A percentile compares a stretch with the other conserved stretches of the same genome.
phyloP scores from a whole-genome alignment of 1,140 invertebrate species.

The Dolichoris vasculosae region DNA sequence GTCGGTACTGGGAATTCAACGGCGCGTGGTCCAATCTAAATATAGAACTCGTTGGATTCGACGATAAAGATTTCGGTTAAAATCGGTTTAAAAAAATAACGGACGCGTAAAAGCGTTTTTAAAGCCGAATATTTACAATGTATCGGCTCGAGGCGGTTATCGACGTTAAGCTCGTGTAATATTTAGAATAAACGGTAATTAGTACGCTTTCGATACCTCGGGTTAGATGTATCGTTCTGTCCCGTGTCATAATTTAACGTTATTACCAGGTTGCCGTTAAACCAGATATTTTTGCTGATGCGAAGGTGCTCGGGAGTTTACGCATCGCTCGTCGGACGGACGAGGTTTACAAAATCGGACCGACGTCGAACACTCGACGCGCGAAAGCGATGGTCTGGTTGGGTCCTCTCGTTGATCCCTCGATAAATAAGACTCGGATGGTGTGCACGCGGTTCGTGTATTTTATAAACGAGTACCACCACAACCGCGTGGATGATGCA shows the following conservation, averaged over 20 bases:
- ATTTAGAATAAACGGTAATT: not conserved
- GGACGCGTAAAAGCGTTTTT: too few relatives aligned
- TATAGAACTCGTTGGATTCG: not conserved
- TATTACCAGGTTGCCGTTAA: not conserved
- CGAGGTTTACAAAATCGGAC: not conserved
- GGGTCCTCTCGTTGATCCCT: slow-evolving; percentile 53
- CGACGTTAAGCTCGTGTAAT: too few relatives aligned
- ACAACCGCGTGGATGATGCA: slow-evolving; percentile 41
- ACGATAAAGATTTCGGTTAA: too few relatives aligned
- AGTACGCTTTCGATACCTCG: too few relatives aligned
- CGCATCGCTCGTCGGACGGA: not conserved
- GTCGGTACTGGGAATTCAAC: not conserved
- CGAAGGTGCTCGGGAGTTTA: not conserved
- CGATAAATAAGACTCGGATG: slow-evolving; percentile 65
- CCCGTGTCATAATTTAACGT: not conserved
- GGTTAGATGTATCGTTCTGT: not conserved
- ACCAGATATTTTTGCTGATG: not conserved
- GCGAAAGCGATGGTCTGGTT: slow-evolving; percentile 42
- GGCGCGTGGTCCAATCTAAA: not conserved
- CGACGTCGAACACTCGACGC: not conserved
- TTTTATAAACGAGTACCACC: slow-evolving; percentile 39
- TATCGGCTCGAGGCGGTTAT: too few relatives aligned
- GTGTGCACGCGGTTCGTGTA: slow-evolving; percentile 50
- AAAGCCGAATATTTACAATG: too few relatives aligned
- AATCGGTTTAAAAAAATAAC: too few relatives aligned